Percentiles rank a stretch among this genome's conserved stretches.
Evolutionary conservation across 2,888 invertebrate species (phyloP).

Genomic region (Dysmachus trigonus): DNA sequence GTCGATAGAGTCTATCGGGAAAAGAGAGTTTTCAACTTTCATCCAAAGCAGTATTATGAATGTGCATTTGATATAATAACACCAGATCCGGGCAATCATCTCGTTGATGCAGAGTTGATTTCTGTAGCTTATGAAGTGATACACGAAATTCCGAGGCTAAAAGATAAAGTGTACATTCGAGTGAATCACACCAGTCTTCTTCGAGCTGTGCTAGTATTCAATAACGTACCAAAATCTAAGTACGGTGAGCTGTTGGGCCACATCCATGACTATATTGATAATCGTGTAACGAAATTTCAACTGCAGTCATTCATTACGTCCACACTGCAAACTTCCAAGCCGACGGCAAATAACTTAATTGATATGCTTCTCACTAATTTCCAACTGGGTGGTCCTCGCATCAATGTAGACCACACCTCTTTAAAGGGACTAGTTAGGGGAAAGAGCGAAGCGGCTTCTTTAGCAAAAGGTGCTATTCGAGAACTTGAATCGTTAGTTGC

Average conservation of each 20-base stretch:
- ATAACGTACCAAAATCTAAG: constrained; percentile 78
- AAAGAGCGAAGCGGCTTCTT: constrained; percentile 72
- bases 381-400: constrained; percentile 57
- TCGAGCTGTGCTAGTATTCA: constrained; percentile 79
- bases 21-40: constrained; percentile 79
- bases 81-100: constrained; percentile 75
- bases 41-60: constrained; percentile 88
- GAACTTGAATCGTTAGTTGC: constrained; percentile 79
- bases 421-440: constrained; percentile 72
- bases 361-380: constrained; percentile 60
- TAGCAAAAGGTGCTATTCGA: constrained; percentile 75
- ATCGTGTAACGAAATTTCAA: constrained; percentile 74
- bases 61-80: constrained; percentile 94
- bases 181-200: constrained; percentile 83
- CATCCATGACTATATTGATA: constrained; percentile 64
- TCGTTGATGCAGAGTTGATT: constrained; percentile 87
- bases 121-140: constrained; percentile 80
- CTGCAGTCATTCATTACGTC: constrained; percentile 74
- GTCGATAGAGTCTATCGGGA: constrained; percentile 89
- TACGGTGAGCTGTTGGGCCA: constrained; percentile 62
- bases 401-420: constrained; percentile 58
- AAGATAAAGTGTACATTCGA: constrained; percentile 73
- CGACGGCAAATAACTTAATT: constrained; percentile 59
- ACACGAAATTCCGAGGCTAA: constrained; percentile 72
- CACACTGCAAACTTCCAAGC: constrained; percentile 69